Base-by-base conservation (phyloP, 92 coral and sea anemone genomes). In the Porites evermanni region DNA sequence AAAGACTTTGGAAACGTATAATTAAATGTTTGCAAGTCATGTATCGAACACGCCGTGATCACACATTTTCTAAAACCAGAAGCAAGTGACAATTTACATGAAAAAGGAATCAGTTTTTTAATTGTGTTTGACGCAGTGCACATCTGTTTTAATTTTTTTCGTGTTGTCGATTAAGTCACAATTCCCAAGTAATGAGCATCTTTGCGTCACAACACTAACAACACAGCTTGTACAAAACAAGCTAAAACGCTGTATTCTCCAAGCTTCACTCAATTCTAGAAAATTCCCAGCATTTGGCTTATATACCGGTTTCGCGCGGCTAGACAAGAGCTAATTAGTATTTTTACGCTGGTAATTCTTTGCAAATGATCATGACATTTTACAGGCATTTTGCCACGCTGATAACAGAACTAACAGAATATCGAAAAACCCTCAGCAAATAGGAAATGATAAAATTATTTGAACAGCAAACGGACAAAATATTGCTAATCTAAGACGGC, bases 131-230 rank as follows among this genome's bases (percentile, higher is more conserved):
- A 8, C 5, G 11, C 47, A 23, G 54, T 52, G 21, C 58, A 4
- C 69, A 13, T 79, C 70, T 79, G 72, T 64, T 66, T 79, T 0
- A 29, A 29, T 2, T 79, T 60, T 24, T 61, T 77, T 65, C 19
- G 24, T 10, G 16, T 19, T 64, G n/a, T 54, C 72, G 67, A 77
- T 77, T n/a, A 77, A 77, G 68, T 77, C 26, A 54, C 68, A 60
- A 77, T 77, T 61, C 69, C 14, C 78, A 53, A 7, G 20, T 53
- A 74, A 74, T 74, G 78, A 74, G 47, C 80, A 77, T 50, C 47
- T 79, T 47, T 65, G 72, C 61, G 72, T 64, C 83, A 79, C 80
- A 23, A 76, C 9, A 54, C 66, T 79, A 72, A 78, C 70, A 78
- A 56, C 13, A 66, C 10, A 70, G 32, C 32, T 29, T 29, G 56